A percentile compares a stretch with the other conserved stretches of the same genome.
Conservation (phyloP, 2,888 invertebrate genomes). For the Sesia bembeciformis region DNA sequence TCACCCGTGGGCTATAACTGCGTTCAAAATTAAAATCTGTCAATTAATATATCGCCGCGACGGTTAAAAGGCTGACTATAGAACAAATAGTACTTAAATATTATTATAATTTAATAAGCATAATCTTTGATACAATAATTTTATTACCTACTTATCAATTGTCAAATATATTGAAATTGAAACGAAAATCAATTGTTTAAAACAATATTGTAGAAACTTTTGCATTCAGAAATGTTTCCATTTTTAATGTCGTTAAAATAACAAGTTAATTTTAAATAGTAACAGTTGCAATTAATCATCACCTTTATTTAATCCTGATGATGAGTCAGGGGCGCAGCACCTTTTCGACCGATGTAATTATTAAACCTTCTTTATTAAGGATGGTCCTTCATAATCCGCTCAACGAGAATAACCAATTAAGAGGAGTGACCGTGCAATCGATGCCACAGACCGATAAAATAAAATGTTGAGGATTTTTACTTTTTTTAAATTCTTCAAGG, state of each 20-base stretch:
- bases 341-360: conserved; percentile 5
- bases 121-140: too few species aligned
- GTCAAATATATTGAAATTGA: too few species aligned
- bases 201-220: too few species aligned
- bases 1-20: too few species aligned
- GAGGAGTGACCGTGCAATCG: conserved; percentile 28
- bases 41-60: too few species aligned
- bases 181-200: too few species aligned
- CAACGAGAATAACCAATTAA: conserved; percentile 23
- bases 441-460: conserved; percentile 17
- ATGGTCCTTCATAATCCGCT: conserved; percentile 10
- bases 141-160: too few species aligned
- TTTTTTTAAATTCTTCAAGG: conserved; percentile 6
- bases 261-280: not conserved
- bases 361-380: conserved; percentile 13
- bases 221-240: too few species aligned
- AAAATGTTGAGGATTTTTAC: conserved; percentile 8
- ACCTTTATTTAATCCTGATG: not conserved
- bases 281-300: not conserved
- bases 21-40: too few species aligned
- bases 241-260: not conserved
- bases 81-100: too few species aligned
- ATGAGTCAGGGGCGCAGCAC: not conserved
- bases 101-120: too few species aligned
- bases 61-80: too few species aligned